Conservation (phyloP, 1,140 invertebrate species). For the Drosophila ogumai region DNA sequence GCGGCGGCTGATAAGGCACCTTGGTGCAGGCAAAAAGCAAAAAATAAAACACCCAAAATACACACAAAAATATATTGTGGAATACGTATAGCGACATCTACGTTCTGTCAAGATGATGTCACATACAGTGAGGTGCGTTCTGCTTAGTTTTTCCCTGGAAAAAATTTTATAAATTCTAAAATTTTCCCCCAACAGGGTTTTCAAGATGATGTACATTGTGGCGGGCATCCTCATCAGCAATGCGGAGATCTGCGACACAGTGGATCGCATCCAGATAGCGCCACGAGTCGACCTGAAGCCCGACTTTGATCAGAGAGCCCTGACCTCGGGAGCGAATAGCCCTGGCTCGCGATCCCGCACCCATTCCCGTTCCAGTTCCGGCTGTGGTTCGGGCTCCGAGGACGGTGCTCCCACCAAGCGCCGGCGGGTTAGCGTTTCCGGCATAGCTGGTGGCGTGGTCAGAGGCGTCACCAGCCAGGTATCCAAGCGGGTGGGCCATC, state of each 20-base stretch:
- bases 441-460: slow-evolving; percentile 58
- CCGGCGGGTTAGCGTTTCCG: slow-evolving; percentile 56
- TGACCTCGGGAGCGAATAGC: slow-evolving; percentile 8
- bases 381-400: slow-evolving; percentile 21
- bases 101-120: slow-evolving; percentile 66
- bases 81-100: slow-evolving; percentile 17
- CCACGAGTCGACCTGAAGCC: slow-evolving; percentile 78
- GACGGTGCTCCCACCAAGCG: slow-evolving; percentile 14
- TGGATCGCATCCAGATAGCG: slow-evolving; percentile 82
- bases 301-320: slow-evolving; percentile 24
- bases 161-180: background rate
- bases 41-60: slow-evolving; percentile 7
- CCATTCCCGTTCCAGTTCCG: slow-evolving; percentile 32
- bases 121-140: slow-evolving; percentile 79
- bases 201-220: slow-evolving; percentile 82
- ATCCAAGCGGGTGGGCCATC: slow-evolving; percentile 55
- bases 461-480: slow-evolving; percentile 65
- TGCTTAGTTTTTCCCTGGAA: background rate
- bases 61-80: slow-evolving; percentile 2
- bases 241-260: slow-evolving; percentile 80
- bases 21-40: slow-evolving; percentile 19
- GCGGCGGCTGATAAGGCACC: slow-evolving; percentile 32
- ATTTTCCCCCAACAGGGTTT: slow-evolving; percentile 52
- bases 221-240: slow-evolving; percentile 81
- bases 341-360: slow-evolving; percentile 32